Conservation (phyloP, 1,140 invertebrate species). For the Adelges cooleyi region DNA sequence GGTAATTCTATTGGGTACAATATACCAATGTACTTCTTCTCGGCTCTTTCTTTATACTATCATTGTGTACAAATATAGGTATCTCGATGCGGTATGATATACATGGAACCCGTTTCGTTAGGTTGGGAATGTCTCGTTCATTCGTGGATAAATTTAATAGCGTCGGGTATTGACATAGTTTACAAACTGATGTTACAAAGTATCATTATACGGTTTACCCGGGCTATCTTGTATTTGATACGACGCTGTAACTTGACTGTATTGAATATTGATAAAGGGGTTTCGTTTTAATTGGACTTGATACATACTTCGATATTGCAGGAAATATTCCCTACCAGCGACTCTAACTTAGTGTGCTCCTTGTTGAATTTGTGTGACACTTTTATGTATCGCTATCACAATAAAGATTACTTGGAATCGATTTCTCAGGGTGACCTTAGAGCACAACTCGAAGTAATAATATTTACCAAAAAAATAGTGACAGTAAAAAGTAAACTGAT, state of each 20-base stretch:
- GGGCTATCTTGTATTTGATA: not conserved
- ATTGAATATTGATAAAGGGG: no score
- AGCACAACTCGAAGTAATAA: slow-evolving; percentile 62
- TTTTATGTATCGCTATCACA: slow-evolving; percentile 72
- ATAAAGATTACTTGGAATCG: slow-evolving; percentile 59
- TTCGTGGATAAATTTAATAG: slow-evolving; percentile 76
- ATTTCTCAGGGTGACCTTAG: slow-evolving; percentile 60
- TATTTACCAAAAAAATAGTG: not conserved
- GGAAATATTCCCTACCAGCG: slow-evolving; percentile 78
- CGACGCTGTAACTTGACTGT: slow-evolving; percentile 1
- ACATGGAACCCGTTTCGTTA: slow-evolving; percentile 77
- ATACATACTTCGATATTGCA: slow-evolving; percentile 36
- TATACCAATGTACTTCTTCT: no score
- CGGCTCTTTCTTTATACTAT: no score
- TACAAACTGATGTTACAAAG: slow-evolving; percentile 43
- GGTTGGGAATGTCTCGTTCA: slow-evolving; percentile 83
- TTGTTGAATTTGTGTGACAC: slow-evolving; percentile 82
- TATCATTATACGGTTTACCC: not conserved
- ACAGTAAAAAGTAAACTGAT: not conserved
- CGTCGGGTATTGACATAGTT: slow-evolving; percentile 45
- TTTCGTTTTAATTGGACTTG: not conserved
- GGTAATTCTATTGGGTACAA: slow-evolving; percentile 38
- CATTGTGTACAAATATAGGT: slow-evolving; percentile 41
- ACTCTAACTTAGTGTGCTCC: slow-evolving; percentile 66
- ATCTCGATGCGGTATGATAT: slow-evolving; percentile 93